Evolutionary conservation across 1,140 invertebrate species (phyloP), one percentile per base, ranked within the genome.

Genomic region (Drosophila arizonae): DNA sequence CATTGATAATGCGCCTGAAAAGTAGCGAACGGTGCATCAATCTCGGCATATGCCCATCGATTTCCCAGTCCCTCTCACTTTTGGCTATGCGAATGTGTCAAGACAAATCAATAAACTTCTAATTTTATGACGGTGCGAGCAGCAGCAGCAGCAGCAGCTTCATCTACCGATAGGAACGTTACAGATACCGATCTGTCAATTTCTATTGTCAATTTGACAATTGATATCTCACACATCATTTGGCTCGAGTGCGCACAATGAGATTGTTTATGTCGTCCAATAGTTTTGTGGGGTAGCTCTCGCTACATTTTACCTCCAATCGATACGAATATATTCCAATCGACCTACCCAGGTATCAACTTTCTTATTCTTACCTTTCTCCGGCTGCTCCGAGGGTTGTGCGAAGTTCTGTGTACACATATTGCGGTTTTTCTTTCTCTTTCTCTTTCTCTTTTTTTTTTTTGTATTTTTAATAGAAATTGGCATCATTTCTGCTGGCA

Each of bases 21-120:
- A 52, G 51, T 26, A 41, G 61, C 45, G 26, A 60, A 58, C 13
- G 11, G 5, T 52, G 65, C 68, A 81, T 81, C 81, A 81, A 86
- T 85, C 77, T 76, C 30, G 52, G 60, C 13, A 54, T 68, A 58
- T 63, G 67, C 66, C 55, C 52, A 60, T 55, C 13, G 58, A 68
- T 58, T 63, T 72, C 66, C 55, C 57, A 60, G 54, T 72, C 45
- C 55, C 61, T 36, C 41, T 17, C 51, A 45, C 45, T 65, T 56
- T 60, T 55, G 43, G 60, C 70, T 43, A 50, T 68, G 85, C 81
- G 51, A 80, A 88, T 72, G 77, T 90, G 87, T 90, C 87, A 90
- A 76, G 88, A 90, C 87, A 90, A 90, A 90, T 90, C 87, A 90
- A 90, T 90, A 90, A 90, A 90, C 82, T 90, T 90, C 70, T 90